phyloP scores from a whole-genome alignment of 2,797 vertebrate genomes.

The Rousettus madagascariensis region DNA sequence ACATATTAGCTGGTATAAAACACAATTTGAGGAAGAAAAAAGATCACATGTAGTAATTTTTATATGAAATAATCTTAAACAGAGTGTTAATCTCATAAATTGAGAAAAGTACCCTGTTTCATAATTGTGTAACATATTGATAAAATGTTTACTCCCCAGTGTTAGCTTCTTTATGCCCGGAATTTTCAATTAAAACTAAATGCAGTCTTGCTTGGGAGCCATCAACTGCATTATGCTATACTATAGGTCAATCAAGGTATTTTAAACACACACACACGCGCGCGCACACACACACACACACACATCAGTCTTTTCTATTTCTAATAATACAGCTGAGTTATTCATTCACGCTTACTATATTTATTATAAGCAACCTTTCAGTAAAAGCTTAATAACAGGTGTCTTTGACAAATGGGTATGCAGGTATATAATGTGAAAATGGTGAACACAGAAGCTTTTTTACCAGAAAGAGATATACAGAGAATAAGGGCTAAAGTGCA shows the following conservation, averaged over 20 bases:
- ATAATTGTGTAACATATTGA: neutral
- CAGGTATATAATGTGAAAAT: neutral
- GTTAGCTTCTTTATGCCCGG: neutral
- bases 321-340: slow-evolving; percentile 20
- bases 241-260: slow-evolving; percentile 3
- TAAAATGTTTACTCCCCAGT: slow-evolving; percentile 4
- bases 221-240: neutral
- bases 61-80: slow-evolving; percentile 51
- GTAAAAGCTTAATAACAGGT: neutral
- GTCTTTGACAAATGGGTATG: neutral
- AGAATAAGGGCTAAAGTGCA: neutral
- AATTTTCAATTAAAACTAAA: slow-evolving; percentile 60
- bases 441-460: neutral
- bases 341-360: neutral
- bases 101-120: slow-evolving; percentile 28
- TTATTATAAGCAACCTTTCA: slow-evolving; percentile 33
- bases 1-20: slow-evolving; percentile 49
- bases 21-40: slow-evolving; percentile 25
- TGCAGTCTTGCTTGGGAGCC: neutral
- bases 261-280: neutral
- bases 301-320: neutral
- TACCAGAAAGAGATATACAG: neutral
- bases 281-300: too few relatives aligned
- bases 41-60: slow-evolving; percentile 21
- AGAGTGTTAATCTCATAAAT: slow-evolving; percentile 38